A percentile compares a stretch with the other conserved stretches of the same genome.
These are phyloP conservation scores for Micrastur ruficollis DNA, from an alignment of 2,797 vertebrate species.

Conservation along the genomic window DNA sequence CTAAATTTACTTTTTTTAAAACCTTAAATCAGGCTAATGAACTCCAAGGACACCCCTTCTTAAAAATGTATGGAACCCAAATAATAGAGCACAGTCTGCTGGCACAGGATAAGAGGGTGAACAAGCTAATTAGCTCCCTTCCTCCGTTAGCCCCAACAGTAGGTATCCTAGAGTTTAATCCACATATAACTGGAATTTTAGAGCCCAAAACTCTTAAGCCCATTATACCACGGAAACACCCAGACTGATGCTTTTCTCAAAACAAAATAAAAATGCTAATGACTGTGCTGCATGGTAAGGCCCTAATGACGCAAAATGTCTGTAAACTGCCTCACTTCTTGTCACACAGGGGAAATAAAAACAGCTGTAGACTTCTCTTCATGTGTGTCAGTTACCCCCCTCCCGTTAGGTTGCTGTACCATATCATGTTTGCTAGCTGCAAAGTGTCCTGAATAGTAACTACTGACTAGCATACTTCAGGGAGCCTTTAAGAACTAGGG, in stretches of 20 bases:
- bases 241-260: neutral
- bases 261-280: neutral
- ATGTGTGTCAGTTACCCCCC: neutral
- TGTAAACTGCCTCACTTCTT: neutral
- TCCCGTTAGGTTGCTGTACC: neutral
- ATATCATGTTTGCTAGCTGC: neutral
- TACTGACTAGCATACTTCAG: neutral
- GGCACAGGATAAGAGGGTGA: neutral
- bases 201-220: neutral
- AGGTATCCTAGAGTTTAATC: constrained; percentile 39
- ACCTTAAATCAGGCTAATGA: neutral
- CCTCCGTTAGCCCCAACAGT: neutral
- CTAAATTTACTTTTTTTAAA: neutral
- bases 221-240: neutral
- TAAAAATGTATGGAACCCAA: neutral
- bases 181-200: neutral
- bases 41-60: neutral
- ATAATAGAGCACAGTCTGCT: neutral
- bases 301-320: neutral
- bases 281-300: neutral
- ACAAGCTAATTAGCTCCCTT: neutral
- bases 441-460: neutral
- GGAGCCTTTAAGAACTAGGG: neutral
- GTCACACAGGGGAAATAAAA: neutral
- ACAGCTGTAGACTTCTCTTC: neutral